A percentile compares a stretch with the other conserved stretches of the same genome.
These are phyloP conservation scores for Augochlora pura DNA, from an alignment of 1,140 invertebrate species.

Conservation along the genomic window DNA sequence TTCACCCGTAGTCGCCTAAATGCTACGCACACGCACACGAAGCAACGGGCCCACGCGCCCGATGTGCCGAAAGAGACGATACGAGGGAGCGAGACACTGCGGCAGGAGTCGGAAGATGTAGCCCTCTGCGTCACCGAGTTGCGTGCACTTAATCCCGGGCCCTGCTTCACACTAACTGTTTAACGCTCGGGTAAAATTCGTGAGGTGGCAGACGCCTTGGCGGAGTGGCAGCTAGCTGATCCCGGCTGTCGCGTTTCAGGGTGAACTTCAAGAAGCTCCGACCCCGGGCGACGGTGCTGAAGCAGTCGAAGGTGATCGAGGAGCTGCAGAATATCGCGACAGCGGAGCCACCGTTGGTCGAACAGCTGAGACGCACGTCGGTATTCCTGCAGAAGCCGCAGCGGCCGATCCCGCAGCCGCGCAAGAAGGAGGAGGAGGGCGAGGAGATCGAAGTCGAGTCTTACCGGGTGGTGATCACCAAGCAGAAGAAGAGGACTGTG, in stretches of 20 bases:
- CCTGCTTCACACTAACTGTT: no score
- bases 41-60: no score
- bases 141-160: no score
- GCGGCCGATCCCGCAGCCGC: constrained; percentile 82
- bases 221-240: background rate
- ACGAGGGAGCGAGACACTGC: no score
- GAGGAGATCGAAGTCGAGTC: constrained; percentile 64
- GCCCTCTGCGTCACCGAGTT: no score
- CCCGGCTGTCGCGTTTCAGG: constrained; percentile 67
- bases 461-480: constrained; percentile 80
- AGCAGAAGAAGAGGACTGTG: constrained; percentile 77
- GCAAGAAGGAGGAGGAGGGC: constrained; percentile 67
- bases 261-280: constrained; percentile 86
- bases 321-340: constrained; percentile 80
- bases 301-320: constrained; percentile 86
- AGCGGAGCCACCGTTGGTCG: constrained; percentile 79
- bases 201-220: no score
- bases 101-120: no score
- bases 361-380: constrained; percentile 83
- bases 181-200: no score
- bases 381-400: constrained; percentile 87
- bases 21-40: no score
- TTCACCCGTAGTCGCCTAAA: no score
- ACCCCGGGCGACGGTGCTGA: constrained; percentile 83
- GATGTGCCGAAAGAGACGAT: no score